Evolutionary conservation across 1,140 invertebrate species (phyloP).

Genomic region (Octopus bimaculoides): DNA sequence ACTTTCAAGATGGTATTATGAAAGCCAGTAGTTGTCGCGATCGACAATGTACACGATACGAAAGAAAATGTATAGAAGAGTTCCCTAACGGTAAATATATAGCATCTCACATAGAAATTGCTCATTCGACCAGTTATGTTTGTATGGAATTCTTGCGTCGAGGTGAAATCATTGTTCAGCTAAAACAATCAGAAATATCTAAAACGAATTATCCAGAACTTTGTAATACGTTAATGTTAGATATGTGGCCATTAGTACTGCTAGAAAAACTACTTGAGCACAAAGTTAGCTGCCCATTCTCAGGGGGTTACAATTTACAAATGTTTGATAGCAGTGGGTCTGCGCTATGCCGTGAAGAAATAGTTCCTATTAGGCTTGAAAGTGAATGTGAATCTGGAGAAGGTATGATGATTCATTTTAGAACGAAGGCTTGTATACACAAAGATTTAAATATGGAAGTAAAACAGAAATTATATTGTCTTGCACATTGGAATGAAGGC

Average conservation of each 20-base stretch:
- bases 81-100: slow-evolving; percentile 5
- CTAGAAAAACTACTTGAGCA: slow-evolving; percentile 2
- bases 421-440: slow-evolving; percentile 31
- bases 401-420: slow-evolving; percentile 39
- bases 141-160: slow-evolving; percentile 8
- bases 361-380: slow-evolving; percentile 36
- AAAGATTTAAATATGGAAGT: slow-evolving; percentile 23
- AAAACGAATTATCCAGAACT: not conserved
- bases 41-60: not conserved
- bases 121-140: not conserved
- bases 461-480: slow-evolving; percentile 29
- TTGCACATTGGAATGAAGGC: slow-evolving; percentile 36
- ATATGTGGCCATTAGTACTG: slow-evolving; percentile 2
- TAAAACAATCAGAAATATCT: not conserved
- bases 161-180: slow-evolving; percentile 9
- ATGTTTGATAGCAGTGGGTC: slow-evolving; percentile 26
- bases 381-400: slow-evolving; percentile 42
- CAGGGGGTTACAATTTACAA: slow-evolving; percentile 38
- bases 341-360: slow-evolving; percentile 23
- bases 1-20: slow-evolving; percentile 10
- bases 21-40: slow-evolving; percentile 8
- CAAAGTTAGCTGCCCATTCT: slow-evolving; percentile 26
- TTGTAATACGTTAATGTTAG: not conserved
- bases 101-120: not conserved
- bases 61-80: slow-evolving; percentile 5